Conservation (phyloP, 2,888 invertebrate species). For the Megalurothrips usitatus region DNA sequence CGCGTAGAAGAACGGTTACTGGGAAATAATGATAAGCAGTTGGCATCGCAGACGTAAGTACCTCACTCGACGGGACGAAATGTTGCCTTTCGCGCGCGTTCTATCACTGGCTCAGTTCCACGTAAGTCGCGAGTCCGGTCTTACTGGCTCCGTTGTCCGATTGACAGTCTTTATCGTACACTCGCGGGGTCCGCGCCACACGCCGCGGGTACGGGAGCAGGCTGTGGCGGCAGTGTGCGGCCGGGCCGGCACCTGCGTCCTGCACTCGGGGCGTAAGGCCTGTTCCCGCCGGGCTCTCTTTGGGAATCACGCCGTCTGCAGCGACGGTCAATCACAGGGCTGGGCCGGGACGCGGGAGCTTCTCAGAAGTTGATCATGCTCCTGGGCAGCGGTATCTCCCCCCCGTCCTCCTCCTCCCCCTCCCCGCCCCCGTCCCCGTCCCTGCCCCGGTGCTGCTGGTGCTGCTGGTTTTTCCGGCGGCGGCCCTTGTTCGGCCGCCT, state of each 20-base stretch:
- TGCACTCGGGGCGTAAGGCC: too few species aligned
- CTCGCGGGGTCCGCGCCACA: too few species aligned
- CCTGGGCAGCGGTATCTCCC: slow-evolving; percentile 3
- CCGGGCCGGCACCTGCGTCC: too few species aligned
- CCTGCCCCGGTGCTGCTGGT: background rate
- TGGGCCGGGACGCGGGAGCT: background rate
- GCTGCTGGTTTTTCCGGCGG: slow-evolving; percentile 4
- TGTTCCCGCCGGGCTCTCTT: background rate
- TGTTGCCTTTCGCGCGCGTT: too few species aligned
- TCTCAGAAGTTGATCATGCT: slow-evolving; percentile 6
- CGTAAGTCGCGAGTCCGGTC: too few species aligned
- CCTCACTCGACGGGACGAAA: background rate
- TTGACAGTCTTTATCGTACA: too few species aligned
- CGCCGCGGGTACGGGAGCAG: too few species aligned
- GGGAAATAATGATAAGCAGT: background rate
- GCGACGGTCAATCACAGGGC: too few species aligned
- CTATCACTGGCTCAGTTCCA: too few species aligned
- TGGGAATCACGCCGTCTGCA: background rate
- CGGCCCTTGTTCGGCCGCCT: background rate
- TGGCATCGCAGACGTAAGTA: background rate
- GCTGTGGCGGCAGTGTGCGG: too few species aligned
- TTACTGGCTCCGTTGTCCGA: too few species aligned
- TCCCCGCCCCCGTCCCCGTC: background rate
- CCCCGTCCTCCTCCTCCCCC: background rate
- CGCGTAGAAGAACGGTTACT: background rate